phyloP scores from a whole-genome alignment of 1,140 invertebrate species.

The Mycetomoellerius zeteki region DNA sequence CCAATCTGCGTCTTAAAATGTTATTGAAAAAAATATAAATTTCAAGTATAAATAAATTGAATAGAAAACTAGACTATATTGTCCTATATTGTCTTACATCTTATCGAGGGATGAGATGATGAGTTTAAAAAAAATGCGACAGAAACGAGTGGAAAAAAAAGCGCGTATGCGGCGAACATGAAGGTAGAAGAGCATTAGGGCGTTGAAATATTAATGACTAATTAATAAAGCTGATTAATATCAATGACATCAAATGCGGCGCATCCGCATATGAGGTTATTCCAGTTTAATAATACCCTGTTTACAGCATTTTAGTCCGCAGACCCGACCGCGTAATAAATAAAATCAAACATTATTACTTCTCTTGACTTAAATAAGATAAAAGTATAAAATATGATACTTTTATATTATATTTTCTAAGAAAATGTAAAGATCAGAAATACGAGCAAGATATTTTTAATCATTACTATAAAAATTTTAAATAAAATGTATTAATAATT shows the following conservation, averaged over 20 bases:
- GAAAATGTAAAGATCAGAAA: not conserved
- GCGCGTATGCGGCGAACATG: conserved; percentile 31
- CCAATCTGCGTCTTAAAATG: not conserved
- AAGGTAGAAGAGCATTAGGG: conserved; percentile 22
- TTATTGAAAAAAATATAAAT: not conserved
- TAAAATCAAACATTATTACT: conserved; percentile 2
- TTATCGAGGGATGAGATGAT: not conserved
- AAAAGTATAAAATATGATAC: not conserved
- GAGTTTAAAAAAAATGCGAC: conserved; percentile 28
- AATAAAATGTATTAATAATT: not conserved
- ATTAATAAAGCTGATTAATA: conserved; percentile 64
- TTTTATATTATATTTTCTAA: not conserved
- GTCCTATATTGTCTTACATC: not conserved
- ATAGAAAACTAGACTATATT: not conserved
- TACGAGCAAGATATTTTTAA: not conserved
- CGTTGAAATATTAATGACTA: conserved; percentile 59
- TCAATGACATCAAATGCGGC: conserved; percentile 36
- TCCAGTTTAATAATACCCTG: conserved; percentile 35
- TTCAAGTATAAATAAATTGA: conserved; percentile 5
- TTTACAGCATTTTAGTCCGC: conserved; percentile 9
- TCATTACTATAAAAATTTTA: not conserved
- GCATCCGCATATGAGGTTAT: conserved; percentile 37
- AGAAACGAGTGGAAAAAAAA: conserved; percentile 51
- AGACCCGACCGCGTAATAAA: not conserved
- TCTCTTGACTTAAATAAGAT: not conserved